Base-by-base conservation (phyloP, 92 coral and sea anemone genomes). In the Epizoanthus rinbou region DNA sequence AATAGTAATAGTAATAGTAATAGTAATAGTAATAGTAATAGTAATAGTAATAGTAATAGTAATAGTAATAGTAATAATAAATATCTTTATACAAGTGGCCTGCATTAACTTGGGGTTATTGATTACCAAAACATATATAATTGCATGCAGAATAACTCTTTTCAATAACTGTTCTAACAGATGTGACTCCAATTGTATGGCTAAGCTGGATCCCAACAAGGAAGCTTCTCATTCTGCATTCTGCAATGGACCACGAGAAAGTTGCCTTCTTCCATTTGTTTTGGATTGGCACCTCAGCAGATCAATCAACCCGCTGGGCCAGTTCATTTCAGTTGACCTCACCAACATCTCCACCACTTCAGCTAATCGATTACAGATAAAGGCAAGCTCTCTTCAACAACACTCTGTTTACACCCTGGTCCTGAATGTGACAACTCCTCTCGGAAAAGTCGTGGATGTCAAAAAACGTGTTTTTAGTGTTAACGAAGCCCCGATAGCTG, bases 141-240 rank as follows among this genome's bases (percentile, higher is more conserved):
- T 28, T 28, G 31, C 31, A 28, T 28, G 31, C 31, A 28, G 8
- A 43, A 43, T 7, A 18, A 18, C 23, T 75, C 21, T 31, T 10
- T 57, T 17, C 5, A 35, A 41, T 28, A 7, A 5, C 13, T 63
- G 15, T 58, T 68, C 47, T 64, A 79, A 35, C 84, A 92, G 95
- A 33, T 90, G 93, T 85, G 78, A 84, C 16, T 82, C 85, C 10
- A 92, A 92, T 69, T 92, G 95, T 79, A 86, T 81, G 21, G 68
- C 41, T 24, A 86, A 90, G 24, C 58, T 64, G 2, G 57, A 76
- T 22, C 85, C 87, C 5, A 18, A 76, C 4, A 69, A 81, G 74
- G 83, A 67, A 25, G 79, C 85, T 50, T 45, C 24, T 13, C 82
- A 87, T 15, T 80, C 90, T 33, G 93, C 89, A 16, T 0, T 53